Evolutionary conservation across 2,113 vertebrate genomes (phyloP), one percentile per base, ranked within the genome.

Genomic region (Abramis brama): DNA sequence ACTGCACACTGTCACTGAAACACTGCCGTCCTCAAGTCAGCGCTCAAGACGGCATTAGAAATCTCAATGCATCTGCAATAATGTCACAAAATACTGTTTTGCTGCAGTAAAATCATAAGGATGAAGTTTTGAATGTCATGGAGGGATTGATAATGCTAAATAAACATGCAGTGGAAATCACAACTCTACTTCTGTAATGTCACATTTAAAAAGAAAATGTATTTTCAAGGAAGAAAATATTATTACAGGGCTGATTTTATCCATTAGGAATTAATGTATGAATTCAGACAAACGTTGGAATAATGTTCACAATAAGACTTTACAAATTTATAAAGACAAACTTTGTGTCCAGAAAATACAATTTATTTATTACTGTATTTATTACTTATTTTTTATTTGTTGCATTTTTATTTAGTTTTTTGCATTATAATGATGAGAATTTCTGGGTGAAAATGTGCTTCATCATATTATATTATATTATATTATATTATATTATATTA

Each of bases 1-100:
- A 75, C 73, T 47, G n/a, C 71, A 75, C 43, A 47, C 43, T 74
- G 71, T 74, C 71, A 74, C 12, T 74, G 12, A 74, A 74, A 74
- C 43, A 74, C 43, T 75, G 43, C 71, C 6, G 11, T 75, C n/a
- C 71, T 75, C 43, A 13, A 74, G n/a, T 47, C 71, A 47, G 71
- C 11, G 6, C 71, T 47, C 71, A 74, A 45, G 23, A 25, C 6
- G 12, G 12, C 12, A 47, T 47, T 43, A 6, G 25, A 75, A 75
- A 47, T 27, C 73, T 75, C 73, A 25, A 75, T 47, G 47, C 47
- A 75, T 75, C 43, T 75, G 73, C 43, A 75, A 50, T 27, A 50
- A 50, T 74, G 70, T 74, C 39, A 45, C 70, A 12, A 45, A 25
- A 50, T 27, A n/a, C 73, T 3, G n/a, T 75, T 73, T 75, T 75